phyloP scores from a whole-genome alignment of 2,888 invertebrate species.

The Apodemia mormo region DNA sequence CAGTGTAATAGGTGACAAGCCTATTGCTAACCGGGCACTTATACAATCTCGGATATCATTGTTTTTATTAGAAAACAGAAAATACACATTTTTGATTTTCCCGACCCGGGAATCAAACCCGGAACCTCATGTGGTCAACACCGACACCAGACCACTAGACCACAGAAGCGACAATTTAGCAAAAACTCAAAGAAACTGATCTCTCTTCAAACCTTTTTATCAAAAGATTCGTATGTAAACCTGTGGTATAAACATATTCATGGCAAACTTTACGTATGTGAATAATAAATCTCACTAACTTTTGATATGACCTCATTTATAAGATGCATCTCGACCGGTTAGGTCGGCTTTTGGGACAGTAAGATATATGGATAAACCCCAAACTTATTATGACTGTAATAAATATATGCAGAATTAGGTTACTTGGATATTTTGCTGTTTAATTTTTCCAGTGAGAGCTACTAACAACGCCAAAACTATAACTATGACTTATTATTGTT shows the following conservation, averaged over 20 bases:
- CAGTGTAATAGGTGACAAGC: too few relatives aligned
- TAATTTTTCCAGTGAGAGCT: slow-evolving; percentile 1
- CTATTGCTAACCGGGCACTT: too few relatives aligned
- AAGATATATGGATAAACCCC: slow-evolving; percentile 12
- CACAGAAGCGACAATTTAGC: too few relatives aligned
- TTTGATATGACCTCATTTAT: slow-evolving; percentile 1
- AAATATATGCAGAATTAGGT: slow-evolving; percentile 11
- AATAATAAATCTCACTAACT: background rate
- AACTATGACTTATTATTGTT: background rate
- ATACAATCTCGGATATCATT: too few relatives aligned
- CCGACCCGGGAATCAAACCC: too few relatives aligned
- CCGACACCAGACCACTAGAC: too few relatives aligned
- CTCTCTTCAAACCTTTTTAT: too few relatives aligned
- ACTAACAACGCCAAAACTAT: background rate
- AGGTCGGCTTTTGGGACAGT: slow-evolving; percentile 6
- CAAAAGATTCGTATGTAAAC: too few relatives aligned
- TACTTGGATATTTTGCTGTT: slow-evolving; percentile 3
- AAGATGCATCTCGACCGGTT: slow-evolving; percentile 4
- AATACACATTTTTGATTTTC: too few relatives aligned
- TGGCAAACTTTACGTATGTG: background rate
- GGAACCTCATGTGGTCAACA: too few relatives aligned
- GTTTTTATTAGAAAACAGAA: too few relatives aligned
- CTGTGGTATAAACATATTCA: background rate
- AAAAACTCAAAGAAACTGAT: too few relatives aligned
- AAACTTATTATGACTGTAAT: slow-evolving; percentile 10